Evolutionary conservation across 2,113 vertebrate species (phyloP).

Genomic region (Petrocephalus zakoni): DNA sequence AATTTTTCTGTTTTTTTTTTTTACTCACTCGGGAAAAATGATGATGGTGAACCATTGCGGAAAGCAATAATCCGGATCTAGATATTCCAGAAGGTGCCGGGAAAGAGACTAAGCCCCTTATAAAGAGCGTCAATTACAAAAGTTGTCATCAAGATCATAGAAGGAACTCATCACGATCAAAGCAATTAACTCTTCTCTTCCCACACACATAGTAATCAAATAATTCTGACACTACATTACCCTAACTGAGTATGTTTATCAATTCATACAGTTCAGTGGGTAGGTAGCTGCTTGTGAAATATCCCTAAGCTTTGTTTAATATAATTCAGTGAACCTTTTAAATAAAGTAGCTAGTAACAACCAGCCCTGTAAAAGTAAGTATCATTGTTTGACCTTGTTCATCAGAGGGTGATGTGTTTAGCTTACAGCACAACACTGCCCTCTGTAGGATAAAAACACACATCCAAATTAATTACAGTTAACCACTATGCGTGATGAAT

Average conservation of each 20-base stretch:
- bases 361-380: background rate
- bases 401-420: background rate
- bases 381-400: background rate
- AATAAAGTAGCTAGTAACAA: background rate
- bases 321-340: background rate
- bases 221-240: background rate
- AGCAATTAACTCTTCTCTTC: background rate
- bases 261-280: background rate
- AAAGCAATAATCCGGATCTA: background rate
- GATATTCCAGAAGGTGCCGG: background rate
- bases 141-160: background rate
- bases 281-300: background rate
- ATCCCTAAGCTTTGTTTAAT: background rate
- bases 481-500: background rate
- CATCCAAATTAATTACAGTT: background rate
- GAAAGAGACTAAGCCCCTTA: background rate
- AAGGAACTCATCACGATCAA: background rate
- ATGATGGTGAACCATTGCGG: background rate
- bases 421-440: background rate
- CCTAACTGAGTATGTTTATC: background rate
- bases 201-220: background rate
- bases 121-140: background rate
- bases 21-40: background rate
- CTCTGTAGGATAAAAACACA: slow-evolving; percentile 14
- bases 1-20: background rate